These are phyloP conservation scores for Enoplolaimus lenunculus DNA, from an alignment of 2,888 invertebrate genomes.

Conservation along the genomic window DNA sequence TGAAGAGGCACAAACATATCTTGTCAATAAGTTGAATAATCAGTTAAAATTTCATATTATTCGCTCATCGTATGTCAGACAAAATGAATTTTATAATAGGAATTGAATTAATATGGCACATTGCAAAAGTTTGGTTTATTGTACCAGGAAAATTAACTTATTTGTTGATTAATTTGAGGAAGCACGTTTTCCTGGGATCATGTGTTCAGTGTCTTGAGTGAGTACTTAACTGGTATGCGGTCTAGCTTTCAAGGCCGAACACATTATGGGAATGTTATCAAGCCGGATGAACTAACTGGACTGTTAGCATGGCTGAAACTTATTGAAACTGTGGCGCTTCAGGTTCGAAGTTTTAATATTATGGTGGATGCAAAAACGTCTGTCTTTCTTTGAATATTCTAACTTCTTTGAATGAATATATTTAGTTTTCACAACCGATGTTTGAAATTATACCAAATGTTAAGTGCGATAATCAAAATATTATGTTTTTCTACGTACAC, in stretches of 20 bases:
- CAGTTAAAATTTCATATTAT: no score
- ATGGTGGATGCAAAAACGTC: not conserved
- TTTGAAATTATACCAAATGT: constrained; percentile 10
- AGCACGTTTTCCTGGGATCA: constrained; percentile 62
- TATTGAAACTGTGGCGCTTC: constrained; percentile 58
- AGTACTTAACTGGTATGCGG: constrained; percentile 47
- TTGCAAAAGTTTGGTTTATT: no score
- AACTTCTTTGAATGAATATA: no score
- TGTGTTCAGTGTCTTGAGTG: constrained; percentile 61
- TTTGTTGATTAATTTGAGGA: constrained; percentile 36
- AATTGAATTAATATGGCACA: no score
- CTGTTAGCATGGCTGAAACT: constrained; percentile 64
- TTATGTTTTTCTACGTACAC: no score
- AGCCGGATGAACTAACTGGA: constrained; percentile 67
- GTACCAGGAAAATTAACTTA: no score
- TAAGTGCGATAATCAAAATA: no score
- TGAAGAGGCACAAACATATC: no score
- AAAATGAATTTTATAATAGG: no score
- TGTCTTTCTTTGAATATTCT: not conserved
- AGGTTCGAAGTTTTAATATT: constrained; percentile 27
- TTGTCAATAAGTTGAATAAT: no score
- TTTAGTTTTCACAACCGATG: not conserved
- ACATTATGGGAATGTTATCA: constrained; percentile 50
- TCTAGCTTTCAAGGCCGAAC: constrained; percentile 42
- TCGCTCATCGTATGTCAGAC: no score